Conservation (phyloP, 2,797 vertebrate genomes). For the Mormyrops boulengeri region DNA sequence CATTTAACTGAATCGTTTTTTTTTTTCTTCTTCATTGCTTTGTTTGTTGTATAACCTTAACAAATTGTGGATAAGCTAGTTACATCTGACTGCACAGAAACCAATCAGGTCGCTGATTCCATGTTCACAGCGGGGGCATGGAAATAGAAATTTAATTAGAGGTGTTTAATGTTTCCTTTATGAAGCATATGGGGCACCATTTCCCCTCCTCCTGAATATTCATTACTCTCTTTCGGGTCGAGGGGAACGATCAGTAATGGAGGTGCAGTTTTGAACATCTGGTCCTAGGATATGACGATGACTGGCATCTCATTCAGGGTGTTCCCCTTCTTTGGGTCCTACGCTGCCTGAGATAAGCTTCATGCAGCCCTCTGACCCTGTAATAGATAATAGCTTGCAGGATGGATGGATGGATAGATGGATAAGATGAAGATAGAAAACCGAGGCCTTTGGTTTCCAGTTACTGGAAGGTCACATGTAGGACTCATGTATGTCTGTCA, state of each 20-base stretch:
- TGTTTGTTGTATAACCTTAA: slow-evolving; percentile 1
- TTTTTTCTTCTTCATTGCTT: neutral
- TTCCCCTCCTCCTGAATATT: slow-evolving; percentile 32
- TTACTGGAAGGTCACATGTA: neutral
- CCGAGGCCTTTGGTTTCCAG: neutral
- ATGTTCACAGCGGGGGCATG: neutral
- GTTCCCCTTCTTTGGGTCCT: neutral
- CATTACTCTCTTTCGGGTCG: slow-evolving; percentile 24
- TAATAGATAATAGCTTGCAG: neutral
- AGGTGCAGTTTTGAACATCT: neutral
- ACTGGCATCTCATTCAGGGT: neutral
- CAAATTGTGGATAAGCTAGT: neutral
- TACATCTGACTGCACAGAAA: neutral
- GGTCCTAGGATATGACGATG: neutral
- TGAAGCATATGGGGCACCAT: slow-evolving; percentile 24
- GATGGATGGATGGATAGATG: neutral
- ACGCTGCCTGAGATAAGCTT: neutral
- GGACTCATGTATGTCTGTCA: neutral
- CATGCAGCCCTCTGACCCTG: neutral
- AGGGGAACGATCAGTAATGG: slow-evolving; percentile 8
- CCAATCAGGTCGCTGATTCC: neutral
- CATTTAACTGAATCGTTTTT: neutral
- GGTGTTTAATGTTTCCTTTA: slow-evolving; percentile 32
- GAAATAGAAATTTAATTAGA: slow-evolving; percentile 27
- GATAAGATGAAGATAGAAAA: neutral